Conservation (phyloP, 2,888 invertebrate genomes). For the Brassicogethes aeneus region DNA sequence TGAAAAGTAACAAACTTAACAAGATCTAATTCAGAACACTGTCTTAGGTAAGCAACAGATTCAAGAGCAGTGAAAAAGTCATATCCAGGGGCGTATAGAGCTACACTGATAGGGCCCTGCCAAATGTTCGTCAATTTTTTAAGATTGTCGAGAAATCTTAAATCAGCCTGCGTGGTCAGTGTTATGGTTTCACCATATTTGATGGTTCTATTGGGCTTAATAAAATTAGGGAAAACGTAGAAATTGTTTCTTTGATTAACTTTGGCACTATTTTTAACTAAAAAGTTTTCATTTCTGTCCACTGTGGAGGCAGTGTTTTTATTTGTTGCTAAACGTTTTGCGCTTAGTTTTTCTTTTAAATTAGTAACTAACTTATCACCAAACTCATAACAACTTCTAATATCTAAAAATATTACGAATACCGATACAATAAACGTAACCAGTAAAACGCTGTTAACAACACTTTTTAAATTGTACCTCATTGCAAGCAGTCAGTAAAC, state of each 20-base stretch:
- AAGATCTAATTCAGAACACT: constrained; percentile 64
- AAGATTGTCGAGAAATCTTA: constrained; percentile 79
- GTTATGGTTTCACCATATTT: constrained; percentile 72
- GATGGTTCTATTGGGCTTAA: constrained; percentile 52
- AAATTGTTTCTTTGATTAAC: constrained; percentile 38
- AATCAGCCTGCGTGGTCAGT: constrained; percentile 41
- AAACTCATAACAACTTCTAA: too few relatives aligned
- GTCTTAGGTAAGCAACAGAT: constrained; percentile 67
- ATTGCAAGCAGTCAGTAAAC: too few relatives aligned
- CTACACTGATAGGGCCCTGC: constrained; percentile 76
- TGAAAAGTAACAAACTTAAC: constrained; percentile 72
- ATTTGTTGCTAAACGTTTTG: too few relatives aligned
- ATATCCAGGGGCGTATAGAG: constrained; percentile 72
- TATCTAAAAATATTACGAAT: too few relatives aligned
- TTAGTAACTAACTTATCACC: too few relatives aligned
- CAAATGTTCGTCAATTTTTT: constrained; percentile 70
- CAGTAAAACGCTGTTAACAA: too few relatives aligned
- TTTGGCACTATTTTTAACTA: too few relatives aligned
- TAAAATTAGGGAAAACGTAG: constrained; percentile 77
- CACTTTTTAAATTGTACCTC: too few relatives aligned
- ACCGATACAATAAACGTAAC: too few relatives aligned
- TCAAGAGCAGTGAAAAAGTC: constrained; percentile 66
- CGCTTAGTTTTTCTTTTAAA: too few relatives aligned
- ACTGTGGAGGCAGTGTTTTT: too few relatives aligned
- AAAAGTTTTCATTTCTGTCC: too few relatives aligned